These are phyloP conservation scores for Poecilus cupreus DNA, from an alignment of 2,888 invertebrate genomes.

Conservation along the genomic window DNA sequence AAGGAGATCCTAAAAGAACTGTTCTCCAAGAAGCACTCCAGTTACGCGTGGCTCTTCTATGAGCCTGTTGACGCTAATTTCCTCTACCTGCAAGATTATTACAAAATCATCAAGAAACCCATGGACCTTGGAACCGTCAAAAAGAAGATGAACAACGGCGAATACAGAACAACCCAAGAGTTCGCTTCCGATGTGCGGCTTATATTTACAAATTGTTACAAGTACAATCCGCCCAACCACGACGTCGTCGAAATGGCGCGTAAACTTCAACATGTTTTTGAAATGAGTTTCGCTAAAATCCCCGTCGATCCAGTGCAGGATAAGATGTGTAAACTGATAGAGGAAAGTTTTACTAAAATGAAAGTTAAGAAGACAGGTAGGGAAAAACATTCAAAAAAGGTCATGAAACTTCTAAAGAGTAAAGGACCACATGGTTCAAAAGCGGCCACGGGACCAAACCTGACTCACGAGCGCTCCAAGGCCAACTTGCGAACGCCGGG, in stretches of 20 bases:
- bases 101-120: conserved; percentile 98
- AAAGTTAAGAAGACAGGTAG: conserved; percentile 92
- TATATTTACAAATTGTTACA: conserved; percentile 99
- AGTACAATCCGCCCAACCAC: conserved; percentile 98
- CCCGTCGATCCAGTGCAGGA: conserved; percentile 96
- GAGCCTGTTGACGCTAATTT: conserved; percentile 98
- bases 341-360: conserved; percentile 89
- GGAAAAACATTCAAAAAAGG: conserved; percentile 73
- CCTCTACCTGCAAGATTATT: conserved; percentile 96
- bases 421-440: conserved; percentile 75
- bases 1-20: conserved; percentile 94
- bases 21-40: conserved; percentile 94
- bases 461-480: conserved; percentile 76
- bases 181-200: conserved; percentile 97
- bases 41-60: conserved; percentile 99
- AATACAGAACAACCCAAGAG: conserved; percentile 94
- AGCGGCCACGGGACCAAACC: conserved; percentile 73
- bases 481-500: conserved; percentile 77
- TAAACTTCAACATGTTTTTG: conserved; percentile 97
- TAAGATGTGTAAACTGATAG: conserved; percentile 90
- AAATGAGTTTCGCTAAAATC: conserved; percentile 97
- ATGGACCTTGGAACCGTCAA: conserved; percentile 99
- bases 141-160: conserved; percentile 96
- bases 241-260: conserved; percentile 99
- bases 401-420: conserved; percentile 72